Percentiles rank a stretch among this genome's conserved stretches.
phyloP scores from a whole-genome alignment of 2,888 invertebrate species.

The Junonia oenone region DNA sequence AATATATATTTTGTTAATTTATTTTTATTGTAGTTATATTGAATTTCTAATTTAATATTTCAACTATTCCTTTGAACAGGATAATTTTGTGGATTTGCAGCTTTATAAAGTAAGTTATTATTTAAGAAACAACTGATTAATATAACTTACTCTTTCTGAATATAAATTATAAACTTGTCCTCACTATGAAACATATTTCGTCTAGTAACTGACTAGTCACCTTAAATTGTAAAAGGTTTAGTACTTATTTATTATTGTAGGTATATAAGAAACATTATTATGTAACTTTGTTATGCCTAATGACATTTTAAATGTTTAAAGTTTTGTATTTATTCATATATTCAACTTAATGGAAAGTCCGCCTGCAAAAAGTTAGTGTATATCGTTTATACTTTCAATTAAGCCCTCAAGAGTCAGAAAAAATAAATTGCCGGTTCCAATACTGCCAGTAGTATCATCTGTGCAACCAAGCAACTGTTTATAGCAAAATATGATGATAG shows the following conservation, averaged over 20 bases:
- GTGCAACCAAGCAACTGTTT: too few relatives aligned
- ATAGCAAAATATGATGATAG: too few relatives aligned
- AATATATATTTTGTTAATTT: conserved; percentile 1
- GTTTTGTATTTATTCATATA: not conserved
- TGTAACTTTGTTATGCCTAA: not conserved
- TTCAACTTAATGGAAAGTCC: not conserved
- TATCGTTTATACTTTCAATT: not conserved
- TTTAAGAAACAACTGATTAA: not conserved
- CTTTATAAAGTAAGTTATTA: not conserved
- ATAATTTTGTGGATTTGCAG: not conserved
- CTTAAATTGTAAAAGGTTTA: conserved; percentile 3
- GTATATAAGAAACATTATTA: not conserved
- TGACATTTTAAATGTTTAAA: not conserved
- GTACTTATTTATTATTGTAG: conserved; percentile 1
- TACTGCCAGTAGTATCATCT: too few relatives aligned
- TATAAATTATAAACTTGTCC: not conserved
- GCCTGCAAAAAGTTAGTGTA: not conserved
- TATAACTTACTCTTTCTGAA: not conserved
- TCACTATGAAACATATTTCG: conserved; percentile 7
- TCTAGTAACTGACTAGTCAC: conserved; percentile 16
- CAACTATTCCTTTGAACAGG: not conserved
- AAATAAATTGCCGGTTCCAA: too few relatives aligned
- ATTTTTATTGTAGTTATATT: not conserved
- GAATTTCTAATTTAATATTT: too few relatives aligned
- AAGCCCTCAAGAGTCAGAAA: not conserved